phyloP scores from a whole-genome alignment of 1,140 invertebrate species.

The Hestina assimilis region DNA sequence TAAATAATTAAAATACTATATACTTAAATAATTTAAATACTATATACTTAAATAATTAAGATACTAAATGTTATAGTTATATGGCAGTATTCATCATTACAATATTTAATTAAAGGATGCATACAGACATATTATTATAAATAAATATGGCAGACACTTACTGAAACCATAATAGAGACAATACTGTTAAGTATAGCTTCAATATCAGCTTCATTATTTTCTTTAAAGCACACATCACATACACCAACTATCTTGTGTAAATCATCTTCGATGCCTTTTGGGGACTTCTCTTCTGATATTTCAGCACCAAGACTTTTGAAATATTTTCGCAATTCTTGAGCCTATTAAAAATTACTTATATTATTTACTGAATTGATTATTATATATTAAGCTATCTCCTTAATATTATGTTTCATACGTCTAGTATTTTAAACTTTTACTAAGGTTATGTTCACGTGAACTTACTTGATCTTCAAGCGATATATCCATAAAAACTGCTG shows the following conservation, averaged over 20 bases:
- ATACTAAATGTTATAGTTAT: too few relatives aligned
- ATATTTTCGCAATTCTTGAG: constrained; percentile 91
- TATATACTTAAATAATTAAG: too few relatives aligned
- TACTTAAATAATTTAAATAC: too few relatives aligned
- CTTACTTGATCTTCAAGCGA: constrained; percentile 87
- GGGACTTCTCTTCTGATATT: constrained; percentile 93
- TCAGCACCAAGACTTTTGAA: constrained; percentile 94
- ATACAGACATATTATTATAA: not conserved
- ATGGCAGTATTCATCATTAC: too few relatives aligned
- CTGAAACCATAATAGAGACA: constrained; percentile 94
- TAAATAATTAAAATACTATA: too few relatives aligned
- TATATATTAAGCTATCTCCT: not conserved
- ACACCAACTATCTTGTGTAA: constrained; percentile 96
- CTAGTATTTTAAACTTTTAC: not conserved
- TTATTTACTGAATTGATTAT: not conserved
- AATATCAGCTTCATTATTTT: constrained; percentile 88
- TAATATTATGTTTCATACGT: not conserved
- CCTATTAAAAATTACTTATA: constrained; percentile 79
- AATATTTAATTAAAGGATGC: not conserved
- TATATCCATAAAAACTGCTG: constrained; percentile 89
- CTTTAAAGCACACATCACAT: constrained; percentile 94
- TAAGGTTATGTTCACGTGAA: constrained; percentile 57
- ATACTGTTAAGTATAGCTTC: constrained; percentile 93
- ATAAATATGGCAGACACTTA: constrained; percentile 76
- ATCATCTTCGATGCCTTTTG: constrained; percentile 95